Percentiles rank a stretch among this genome's conserved stretches.
These are phyloP conservation scores for Philotrypesis tridentata DNA, from an alignment of 1,140 invertebrate genomes.

Conservation along the genomic window DNA sequence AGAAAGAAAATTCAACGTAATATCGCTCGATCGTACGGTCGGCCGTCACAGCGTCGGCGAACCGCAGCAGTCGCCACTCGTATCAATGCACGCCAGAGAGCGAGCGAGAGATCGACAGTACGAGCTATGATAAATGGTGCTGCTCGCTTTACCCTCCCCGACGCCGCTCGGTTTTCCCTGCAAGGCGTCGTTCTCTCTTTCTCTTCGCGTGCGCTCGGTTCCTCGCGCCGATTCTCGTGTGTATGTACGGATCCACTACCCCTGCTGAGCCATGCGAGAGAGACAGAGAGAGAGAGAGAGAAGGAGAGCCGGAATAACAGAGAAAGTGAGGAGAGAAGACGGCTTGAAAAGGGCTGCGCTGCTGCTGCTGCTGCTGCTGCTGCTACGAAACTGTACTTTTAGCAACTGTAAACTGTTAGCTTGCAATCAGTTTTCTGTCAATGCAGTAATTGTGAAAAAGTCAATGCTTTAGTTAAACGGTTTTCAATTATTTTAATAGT, in stretches of 20 bases:
- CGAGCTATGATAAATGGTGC: slow-evolving; percentile 70
- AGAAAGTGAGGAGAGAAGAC: neutral
- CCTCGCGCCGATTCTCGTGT: neutral
- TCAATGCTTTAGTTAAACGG: too few relatives aligned
- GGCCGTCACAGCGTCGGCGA: slow-evolving; percentile 62
- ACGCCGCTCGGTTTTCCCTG: slow-evolving; percentile 21
- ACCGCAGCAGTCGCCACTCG: slow-evolving; percentile 57
- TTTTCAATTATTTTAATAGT: too few relatives aligned
- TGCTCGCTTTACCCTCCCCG: slow-evolving; percentile 17
- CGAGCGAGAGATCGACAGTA: slow-evolving; percentile 67
- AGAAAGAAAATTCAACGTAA: neutral
- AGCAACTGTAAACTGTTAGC: too few relatives aligned
- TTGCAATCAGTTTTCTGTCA: too few relatives aligned
- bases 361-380: neutral
- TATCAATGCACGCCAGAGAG: slow-evolving; percentile 63
- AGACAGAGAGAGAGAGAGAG: neutral
- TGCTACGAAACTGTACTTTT: neutral
- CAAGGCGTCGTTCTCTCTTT: slow-evolving; percentile 12
- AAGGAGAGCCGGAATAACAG: neutral
- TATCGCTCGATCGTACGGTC: neutral
- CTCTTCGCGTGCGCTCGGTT: slow-evolving; percentile 14
- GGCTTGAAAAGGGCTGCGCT: neutral
- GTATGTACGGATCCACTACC: slow-evolving; percentile 55
- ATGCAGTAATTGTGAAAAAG: too few relatives aligned
- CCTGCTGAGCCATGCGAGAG: slow-evolving; percentile 54